These are phyloP conservation scores for Caenorhabditis sp. DNA, from an alignment of 2,888 invertebrate species.

Conservation along the genomic window DNA sequence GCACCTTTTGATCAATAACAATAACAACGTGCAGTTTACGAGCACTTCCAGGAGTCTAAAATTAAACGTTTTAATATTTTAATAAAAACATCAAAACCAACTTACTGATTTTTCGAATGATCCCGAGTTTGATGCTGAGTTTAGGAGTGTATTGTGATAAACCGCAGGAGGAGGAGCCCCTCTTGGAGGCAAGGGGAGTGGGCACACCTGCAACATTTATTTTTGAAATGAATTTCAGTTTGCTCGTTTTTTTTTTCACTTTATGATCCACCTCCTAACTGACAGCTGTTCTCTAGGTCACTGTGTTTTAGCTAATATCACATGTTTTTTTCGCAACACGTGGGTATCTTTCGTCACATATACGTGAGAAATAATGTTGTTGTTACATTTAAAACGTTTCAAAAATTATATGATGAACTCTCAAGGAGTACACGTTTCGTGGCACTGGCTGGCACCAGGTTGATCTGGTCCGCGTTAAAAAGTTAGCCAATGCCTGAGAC, in stretches of 20 bases:
- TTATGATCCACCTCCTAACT: neutral
- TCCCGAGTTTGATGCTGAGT: conserved; percentile 9
- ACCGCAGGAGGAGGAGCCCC: conserved; percentile 35
- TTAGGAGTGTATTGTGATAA: conserved; percentile 22
- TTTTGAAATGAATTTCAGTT: neutral
- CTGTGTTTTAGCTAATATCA: neutral
- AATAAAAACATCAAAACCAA: too few species aligned
- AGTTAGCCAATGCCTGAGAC: too few species aligned
- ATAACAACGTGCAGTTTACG: conserved; percentile 66
- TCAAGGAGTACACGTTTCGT: too few species aligned
- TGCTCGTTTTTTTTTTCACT: neutral
- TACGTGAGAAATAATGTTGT: conserved; percentile 2
- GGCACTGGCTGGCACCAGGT: too few species aligned
- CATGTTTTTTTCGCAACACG: neutral
- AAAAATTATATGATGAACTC: too few species aligned
- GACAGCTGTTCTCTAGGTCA: neutral
- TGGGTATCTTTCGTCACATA: conserved; percentile 9
- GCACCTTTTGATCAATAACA: conserved; percentile 67
- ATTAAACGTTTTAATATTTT: neutral
- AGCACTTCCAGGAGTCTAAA: conserved; percentile 9
- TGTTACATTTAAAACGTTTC: too few species aligned
- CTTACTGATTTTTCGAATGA: conserved; percentile 3
- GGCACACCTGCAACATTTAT: conserved; percentile 23
- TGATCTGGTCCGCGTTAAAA: too few species aligned
- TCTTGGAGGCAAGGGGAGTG: conserved; percentile 38